Percentiles rank a stretch among this genome's conserved stretches.
Conservation (phyloP, 2,797 vertebrate genomes). For the Calcarius lapponicus region DNA sequence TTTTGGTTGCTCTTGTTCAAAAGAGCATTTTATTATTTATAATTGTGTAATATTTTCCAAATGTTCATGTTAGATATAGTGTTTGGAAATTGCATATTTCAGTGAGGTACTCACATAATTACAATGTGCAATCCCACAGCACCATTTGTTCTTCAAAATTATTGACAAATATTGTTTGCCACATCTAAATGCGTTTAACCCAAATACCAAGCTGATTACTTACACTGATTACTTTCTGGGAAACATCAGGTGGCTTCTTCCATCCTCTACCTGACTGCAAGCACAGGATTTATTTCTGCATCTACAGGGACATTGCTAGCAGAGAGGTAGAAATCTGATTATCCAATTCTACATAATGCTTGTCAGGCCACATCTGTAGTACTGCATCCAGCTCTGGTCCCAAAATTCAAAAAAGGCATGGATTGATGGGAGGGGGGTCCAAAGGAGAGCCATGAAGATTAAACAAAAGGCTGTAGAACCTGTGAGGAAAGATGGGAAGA, state of each 20-base stretch:
- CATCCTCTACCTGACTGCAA: background rate
- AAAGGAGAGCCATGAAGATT: background rate
- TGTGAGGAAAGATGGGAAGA: background rate
- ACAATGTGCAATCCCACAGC: background rate
- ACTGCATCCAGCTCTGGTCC: background rate
- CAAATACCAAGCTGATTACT: background rate
- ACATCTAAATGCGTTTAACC: background rate
- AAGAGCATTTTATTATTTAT: background rate
- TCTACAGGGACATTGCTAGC: background rate
- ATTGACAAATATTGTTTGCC: background rate
- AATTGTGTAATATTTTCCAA: background rate
- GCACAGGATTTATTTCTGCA: background rate
- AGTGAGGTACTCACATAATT: background rate
- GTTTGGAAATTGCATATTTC: background rate
- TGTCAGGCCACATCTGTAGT: background rate
- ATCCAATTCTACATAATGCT: accelerated
- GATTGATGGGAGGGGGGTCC: background rate
- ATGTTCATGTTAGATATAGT: background rate
- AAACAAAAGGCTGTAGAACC: background rate
- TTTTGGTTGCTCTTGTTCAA: background rate
- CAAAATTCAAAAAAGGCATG: background rate
- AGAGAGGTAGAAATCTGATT: background rate
- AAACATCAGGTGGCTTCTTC: background rate
- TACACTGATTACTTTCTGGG: background rate
- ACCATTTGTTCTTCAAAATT: background rate